Percentiles rank a stretch among this genome's conserved stretches.
phyloP scores from a whole-genome alignment of 2,113 vertebrate genomes.

The Clarias magur region DNA sequence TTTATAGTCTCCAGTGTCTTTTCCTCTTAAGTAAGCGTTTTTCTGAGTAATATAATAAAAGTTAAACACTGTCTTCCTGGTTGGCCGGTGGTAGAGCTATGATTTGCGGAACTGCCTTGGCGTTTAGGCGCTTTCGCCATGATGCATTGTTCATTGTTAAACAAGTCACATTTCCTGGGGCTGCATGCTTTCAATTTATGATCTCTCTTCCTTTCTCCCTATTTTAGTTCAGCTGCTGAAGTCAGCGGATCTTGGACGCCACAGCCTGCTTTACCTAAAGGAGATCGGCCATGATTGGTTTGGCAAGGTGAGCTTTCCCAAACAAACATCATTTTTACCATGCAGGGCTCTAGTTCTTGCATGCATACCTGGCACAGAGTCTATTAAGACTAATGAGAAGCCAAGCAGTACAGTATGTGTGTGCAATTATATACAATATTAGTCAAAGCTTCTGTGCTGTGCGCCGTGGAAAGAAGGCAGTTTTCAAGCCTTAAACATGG shows the following conservation, averaged over 20 bases:
- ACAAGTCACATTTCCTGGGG: slow-evolving; percentile 3
- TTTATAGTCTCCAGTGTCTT: neutral
- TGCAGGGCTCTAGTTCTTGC: neutral
- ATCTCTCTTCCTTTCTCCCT: slow-evolving; percentile 34
- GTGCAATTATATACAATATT: slow-evolving; percentile 54
- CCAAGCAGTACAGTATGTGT: slow-evolving; percentile 14
- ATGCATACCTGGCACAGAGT: neutral
- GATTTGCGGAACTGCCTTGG: neutral
- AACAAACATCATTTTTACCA: neutral
- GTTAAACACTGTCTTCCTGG: neutral
- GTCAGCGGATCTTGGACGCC: slow-evolving; percentile 86
- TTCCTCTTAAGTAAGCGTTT: slow-evolving; percentile 7
- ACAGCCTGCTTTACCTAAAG: slow-evolving; percentile 93
- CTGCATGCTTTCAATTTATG: neutral
- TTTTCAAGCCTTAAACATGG: slow-evolving; percentile 20
- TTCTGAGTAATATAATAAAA: neutral
- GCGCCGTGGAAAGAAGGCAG: slow-evolving; percentile 12
- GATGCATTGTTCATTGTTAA: slow-evolving; percentile 21
- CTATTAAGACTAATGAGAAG: neutral
- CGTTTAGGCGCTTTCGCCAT: neutral
- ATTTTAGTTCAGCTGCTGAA: slow-evolving; percentile 89
- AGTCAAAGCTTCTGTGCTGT: slow-evolving; percentile 44
- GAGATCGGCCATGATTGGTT: slow-evolving; percentile 96
- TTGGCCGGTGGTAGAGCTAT: neutral
- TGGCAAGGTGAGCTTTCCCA: slow-evolving; percentile 81